A percentile compares a stretch with the other conserved stretches of the same genome.
Conservation (phyloP, 1,140 invertebrate genomes). For the Orchestia grillus region DNA sequence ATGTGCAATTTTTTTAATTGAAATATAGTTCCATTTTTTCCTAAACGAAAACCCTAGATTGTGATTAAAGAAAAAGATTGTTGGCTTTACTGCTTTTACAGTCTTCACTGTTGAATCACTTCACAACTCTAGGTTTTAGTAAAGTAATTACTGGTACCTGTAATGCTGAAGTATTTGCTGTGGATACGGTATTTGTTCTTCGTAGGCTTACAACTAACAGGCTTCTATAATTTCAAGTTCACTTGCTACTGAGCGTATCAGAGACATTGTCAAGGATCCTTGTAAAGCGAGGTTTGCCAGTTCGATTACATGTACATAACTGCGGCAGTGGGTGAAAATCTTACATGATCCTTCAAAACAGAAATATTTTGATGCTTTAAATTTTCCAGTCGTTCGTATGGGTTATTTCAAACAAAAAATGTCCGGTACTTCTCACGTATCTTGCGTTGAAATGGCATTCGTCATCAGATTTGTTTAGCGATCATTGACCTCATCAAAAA, state of each 20-base stretch:
- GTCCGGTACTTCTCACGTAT: neutral
- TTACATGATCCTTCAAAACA: neutral
- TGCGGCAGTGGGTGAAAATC: neutral
- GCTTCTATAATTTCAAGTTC: no score
- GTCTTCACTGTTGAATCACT: no score
- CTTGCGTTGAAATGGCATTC: neutral
- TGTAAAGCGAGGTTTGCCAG: neutral
- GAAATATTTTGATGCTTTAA: neutral
- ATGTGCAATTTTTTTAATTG: neutral
- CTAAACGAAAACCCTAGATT: neutral
- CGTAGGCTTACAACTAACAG: no score
- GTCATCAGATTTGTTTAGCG: neutral
- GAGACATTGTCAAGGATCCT: neutral
- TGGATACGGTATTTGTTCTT: no score
- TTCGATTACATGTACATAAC: neutral
- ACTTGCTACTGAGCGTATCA: no score
- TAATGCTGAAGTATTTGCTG: no score
- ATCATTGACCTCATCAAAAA: neutral
- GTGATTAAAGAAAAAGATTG: neutral
- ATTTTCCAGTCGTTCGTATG: neutral
- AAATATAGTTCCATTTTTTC: neutral
- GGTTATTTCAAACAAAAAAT: neutral
- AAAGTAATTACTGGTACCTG: no score
- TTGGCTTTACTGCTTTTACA: no score
- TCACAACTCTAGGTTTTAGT: no score